These are phyloP conservation scores for Oncopeltus fasciatus DNA, from an alignment of 1,140 invertebrate genomes.

Conservation along the genomic window DNA sequence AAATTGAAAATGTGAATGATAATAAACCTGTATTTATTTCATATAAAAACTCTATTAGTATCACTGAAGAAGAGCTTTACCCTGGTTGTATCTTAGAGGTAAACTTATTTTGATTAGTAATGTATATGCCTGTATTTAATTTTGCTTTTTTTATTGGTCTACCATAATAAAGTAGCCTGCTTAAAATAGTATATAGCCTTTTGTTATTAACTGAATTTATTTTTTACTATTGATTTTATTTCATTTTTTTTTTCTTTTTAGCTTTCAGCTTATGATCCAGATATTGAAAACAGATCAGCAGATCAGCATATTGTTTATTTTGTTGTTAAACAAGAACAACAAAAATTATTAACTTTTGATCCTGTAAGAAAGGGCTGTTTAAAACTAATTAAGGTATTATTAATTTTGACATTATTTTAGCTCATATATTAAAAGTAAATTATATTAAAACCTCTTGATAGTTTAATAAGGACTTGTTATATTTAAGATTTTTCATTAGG, in stretches of 20 bases:
- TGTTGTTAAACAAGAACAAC: conserved; percentile 47
- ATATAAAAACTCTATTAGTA: conserved; percentile 47
- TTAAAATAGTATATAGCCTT: too few relatives aligned
- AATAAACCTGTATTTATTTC: conserved; percentile 59
- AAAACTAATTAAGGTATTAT: conserved; percentile 43
- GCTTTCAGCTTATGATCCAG: conserved; percentile 69
- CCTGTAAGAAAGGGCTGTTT: conserved; percentile 63
- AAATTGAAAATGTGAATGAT: conserved; percentile 70
- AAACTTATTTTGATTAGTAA: conserved; percentile 18
- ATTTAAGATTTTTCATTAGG: too few relatives aligned
- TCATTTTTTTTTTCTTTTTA: conserved; percentile 25
- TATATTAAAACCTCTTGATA: too few relatives aligned
- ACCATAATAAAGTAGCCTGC: too few relatives aligned
- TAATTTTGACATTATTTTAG: too few relatives aligned
- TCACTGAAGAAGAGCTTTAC: conserved; percentile 49
- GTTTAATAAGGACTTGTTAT: too few relatives aligned
- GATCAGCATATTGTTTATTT: conserved; percentile 65
- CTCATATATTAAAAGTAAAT: too few relatives aligned
- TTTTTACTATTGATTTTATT: too few relatives aligned
- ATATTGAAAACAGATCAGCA: conserved; percentile 54
- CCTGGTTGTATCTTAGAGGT: conserved; percentile 46
- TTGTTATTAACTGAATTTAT: too few relatives aligned
- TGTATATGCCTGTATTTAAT: too few relatives aligned
- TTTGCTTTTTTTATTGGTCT: too few relatives aligned
- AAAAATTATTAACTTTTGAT: conserved; percentile 46